These are phyloP conservation scores for Linepithema humile DNA, from an alignment of 1,140 invertebrate genomes.

Conservation along the genomic window DNA sequence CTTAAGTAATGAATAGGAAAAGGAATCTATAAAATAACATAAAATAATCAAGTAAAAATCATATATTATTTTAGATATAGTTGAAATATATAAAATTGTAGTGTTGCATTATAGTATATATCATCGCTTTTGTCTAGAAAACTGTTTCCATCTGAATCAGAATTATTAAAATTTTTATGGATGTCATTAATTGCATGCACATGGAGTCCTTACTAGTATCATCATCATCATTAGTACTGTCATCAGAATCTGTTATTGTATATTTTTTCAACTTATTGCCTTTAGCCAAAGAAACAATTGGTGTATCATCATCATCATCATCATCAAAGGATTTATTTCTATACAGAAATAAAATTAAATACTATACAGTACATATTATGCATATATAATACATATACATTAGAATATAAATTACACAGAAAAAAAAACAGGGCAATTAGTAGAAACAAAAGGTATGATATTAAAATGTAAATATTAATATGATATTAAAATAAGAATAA, in stretches of 20 bases:
- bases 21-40: constrained; percentile 15
- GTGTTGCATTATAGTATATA: background rate
- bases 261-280: background rate
- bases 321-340: background rate
- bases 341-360: background rate
- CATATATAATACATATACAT: background rate
- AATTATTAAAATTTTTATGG: background rate
- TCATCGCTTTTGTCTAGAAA: background rate
- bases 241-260: background rate
- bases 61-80: background rate
- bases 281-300: background rate
- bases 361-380: no score
- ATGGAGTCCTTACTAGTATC: background rate
- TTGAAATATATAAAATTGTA: background rate
- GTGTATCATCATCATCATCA: background rate
- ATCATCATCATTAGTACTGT: background rate
- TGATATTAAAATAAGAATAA: no score
- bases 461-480: no score
- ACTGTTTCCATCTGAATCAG: background rate
- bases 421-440: no score
- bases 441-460: no score
- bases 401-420: background rate
- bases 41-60: background rate
- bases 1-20: background rate
- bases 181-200: no score